Conservation (phyloP, 2,113 vertebrate species). For the Atrichornis clamosus region DNA sequence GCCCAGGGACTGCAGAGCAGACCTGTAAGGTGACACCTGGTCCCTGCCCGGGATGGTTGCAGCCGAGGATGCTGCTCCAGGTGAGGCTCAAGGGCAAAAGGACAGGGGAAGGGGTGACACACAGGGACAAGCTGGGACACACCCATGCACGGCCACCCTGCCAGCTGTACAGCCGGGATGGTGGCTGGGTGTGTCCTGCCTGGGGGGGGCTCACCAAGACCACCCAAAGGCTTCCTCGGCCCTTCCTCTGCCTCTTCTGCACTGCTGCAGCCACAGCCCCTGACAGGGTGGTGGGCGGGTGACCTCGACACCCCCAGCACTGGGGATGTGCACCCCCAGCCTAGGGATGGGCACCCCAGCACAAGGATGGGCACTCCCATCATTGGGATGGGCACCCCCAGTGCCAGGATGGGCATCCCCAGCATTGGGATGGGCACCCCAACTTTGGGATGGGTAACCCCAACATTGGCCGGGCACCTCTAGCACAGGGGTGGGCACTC, state of each 20-base stretch:
- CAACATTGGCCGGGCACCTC: too few species aligned
- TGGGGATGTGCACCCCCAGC: not conserved
- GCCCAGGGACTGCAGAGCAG: too few species aligned
- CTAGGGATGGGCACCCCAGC: not conserved
- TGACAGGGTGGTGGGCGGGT: not conserved
- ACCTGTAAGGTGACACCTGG: not conserved
- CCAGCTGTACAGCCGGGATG: fast-evolving
- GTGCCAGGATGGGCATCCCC: too few species aligned
- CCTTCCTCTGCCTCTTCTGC: not conserved
- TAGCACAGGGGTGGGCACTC: too few species aligned
- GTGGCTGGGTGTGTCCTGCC: not conserved
- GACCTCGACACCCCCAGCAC: fast-evolving
- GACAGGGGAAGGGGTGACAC: not conserved
- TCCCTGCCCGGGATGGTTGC: not conserved
- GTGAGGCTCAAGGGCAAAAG: not conserved
- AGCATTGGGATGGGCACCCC: too few species aligned
- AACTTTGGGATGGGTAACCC: not conserved
- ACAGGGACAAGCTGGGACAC: not conserved
- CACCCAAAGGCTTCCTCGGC: not conserved
- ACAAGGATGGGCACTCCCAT: too few species aligned
- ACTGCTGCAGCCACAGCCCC: fast-evolving
- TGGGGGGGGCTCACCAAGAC: not conserved
- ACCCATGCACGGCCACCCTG: not conserved
- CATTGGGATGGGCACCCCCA: too few species aligned
- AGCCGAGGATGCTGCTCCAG: not conserved